Base-by-base conservation (phyloP, 2,113 vertebrate genomes). In the Centropus bengalensis region DNA sequence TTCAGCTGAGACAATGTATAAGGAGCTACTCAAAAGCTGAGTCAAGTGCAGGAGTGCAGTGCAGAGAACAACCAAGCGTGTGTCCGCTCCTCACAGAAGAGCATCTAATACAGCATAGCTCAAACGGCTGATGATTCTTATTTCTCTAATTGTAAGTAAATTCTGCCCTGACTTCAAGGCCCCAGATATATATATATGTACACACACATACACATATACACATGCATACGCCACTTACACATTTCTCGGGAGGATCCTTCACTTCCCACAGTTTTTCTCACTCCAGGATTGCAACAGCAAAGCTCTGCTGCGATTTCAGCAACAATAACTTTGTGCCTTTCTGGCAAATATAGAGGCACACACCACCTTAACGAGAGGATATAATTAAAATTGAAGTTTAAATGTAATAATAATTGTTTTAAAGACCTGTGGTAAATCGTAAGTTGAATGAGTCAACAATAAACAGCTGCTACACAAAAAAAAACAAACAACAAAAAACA, bases 161-260 rank as follows among this genome's bases (percentile, higher is more conserved):
- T 66, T 81, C 89, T 67, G 36, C 38, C 16, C 55, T 49, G 71
- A 92, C 51, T 77, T 54, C n/a, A 24, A 75, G 33, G 33, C 62
- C 24, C 24, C 30, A 62, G 7, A 51, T 21, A 74, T 6, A 27
- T 27, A 56, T 2, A 76, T 8, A 23, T 13, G n/a, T n/a, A n/a
- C n/a, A n/a, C n/a, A 56, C 13, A 32, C 7, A 32, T 6, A 70
- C 4, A 52, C 8, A 42, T 27, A 75, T 12, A 47, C 7, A 9
- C 3, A 60, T 2, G 32, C 4, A 60, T 0, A 42, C 0, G 49
- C 33, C 30, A 58, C 4, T 5, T 11, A 9, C 5, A 36, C 10
- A 30, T 23, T 76, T 66, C 23, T 62, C 28, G 32, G 51, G n/a
- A 89, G 23, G 26, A 71, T 58, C n/a, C 3, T 14, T 9, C 11